Evolutionary conservation across 1,140 invertebrate species (phyloP).

Genomic region (Eufriesea mexicana): DNA sequence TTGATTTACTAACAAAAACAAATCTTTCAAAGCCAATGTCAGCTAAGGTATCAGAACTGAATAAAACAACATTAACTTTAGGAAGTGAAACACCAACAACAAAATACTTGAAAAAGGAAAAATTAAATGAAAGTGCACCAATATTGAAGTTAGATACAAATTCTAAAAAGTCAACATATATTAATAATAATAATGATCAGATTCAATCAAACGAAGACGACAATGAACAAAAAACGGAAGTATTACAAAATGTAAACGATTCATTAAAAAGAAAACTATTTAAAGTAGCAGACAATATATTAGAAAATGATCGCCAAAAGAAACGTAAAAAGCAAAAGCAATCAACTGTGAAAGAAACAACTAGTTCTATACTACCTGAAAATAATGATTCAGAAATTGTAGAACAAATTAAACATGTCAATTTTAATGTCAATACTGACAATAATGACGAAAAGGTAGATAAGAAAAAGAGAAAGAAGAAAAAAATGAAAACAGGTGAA

Average conservation of each 20-base stretch:
- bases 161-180: background rate
- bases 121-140: slow-evolving; percentile 75
- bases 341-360: background rate
- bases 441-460: slow-evolving; percentile 18
- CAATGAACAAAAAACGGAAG: slow-evolving; percentile 13
- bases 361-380: background rate
- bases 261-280: slow-evolving; percentile 3
- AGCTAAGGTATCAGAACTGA: background rate
- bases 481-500: background rate
- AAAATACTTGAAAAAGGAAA: slow-evolving; percentile 72
- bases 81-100: slow-evolving; percentile 60
- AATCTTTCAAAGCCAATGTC: slow-evolving; percentile 3
- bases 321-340: slow-evolving; percentile 35
- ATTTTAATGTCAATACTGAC: background rate
- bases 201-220: slow-evolving; percentile 3
- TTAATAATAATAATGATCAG: background rate
- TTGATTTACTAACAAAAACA: background rate
- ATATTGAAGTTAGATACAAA: slow-evolving; percentile 39
- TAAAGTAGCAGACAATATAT: slow-evolving; percentile 1
- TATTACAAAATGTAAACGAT: background rate
- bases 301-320: slow-evolving; percentile 2
- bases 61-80: slow-evolving; percentile 30
- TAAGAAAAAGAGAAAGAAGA: slow-evolving; percentile 42
- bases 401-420: background rate
- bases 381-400: background rate